Evolutionary conservation across 2,113 vertebrate genomes (phyloP), one percentile per base, ranked within the genome.

Genomic region (Clinocottus analis): DNA sequence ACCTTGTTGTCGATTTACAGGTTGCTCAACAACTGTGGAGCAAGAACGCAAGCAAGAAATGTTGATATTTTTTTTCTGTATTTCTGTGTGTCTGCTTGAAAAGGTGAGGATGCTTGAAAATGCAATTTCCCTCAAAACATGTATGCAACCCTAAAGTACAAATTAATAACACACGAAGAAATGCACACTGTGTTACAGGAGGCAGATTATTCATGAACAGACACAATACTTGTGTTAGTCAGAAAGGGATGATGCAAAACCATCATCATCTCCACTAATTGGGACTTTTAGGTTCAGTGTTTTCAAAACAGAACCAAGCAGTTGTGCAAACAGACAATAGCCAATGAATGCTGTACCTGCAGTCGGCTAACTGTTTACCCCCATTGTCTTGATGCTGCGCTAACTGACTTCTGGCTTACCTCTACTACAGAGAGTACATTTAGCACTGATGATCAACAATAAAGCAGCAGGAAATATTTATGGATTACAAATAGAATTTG

Each of bases 11-110:
- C 0, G n/a, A 86, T 78, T 80, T 65, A 47, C 76, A 81, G 64
- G 79, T 86, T 88, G 58, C 77, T 77, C 74, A 79, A 81, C 62
- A 75, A 31, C 10, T 31, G 19, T 43, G 31, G 33, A 27, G 61
- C n/a, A 69, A 41, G 64, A 27, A 8, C 31, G 56, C 25, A 58
- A 39, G 55, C n/a, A 3, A 23, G 35, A 70, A 10, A 51, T 73
- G 56, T 51, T 80, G 49, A 68, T 61, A 53, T 23, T 33, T 33
- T 33, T n/a, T 25, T 51, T 21, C 33, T 55, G 29, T 37, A 3
- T 33, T 9, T 16, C 33, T 23, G 27, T 23, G n/a, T 23, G 37
- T 2, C 27, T 33, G 35, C 4, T 51, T 60, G n/a, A 19, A 37
- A 51, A 29, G 11, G 2, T 51, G 16, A 37, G 19, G 12, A 56